A percentile compares a stretch with the other conserved stretches of the same genome.
Evolutionary conservation across 1,140 invertebrate species (phyloP).

Genomic region (Druon quercuslanigerum): DNA sequence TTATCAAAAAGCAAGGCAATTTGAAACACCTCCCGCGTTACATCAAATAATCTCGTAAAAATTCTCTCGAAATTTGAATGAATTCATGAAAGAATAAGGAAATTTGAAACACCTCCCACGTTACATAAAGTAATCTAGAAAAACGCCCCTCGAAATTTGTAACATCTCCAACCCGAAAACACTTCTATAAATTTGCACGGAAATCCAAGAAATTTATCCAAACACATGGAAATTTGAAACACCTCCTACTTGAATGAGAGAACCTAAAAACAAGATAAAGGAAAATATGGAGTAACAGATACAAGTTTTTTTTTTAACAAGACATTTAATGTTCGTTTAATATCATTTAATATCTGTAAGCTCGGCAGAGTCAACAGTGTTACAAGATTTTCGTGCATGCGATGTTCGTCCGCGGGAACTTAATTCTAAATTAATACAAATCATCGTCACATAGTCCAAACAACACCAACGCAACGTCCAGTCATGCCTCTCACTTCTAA

Average conservation of each 20-base stretch:
- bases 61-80: too few species aligned
- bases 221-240: too few species aligned
- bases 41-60: too few species aligned
- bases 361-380: slow-evolving; percentile 72
- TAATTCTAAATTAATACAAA: slow-evolving; percentile 60
- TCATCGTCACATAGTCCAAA: slow-evolving; percentile 41
- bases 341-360: slow-evolving; percentile 70
- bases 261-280: neutral
- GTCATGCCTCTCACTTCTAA: slow-evolving; percentile 53
- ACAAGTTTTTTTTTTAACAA: slow-evolving; percentile 65
- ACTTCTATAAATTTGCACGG: too few species aligned
- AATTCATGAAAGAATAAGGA: too few species aligned
- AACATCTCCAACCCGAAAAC: too few species aligned
- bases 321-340: slow-evolving; percentile 70
- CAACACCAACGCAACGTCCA: slow-evolving; percentile 43
- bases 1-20: too few species aligned
- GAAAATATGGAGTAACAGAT: neutral
- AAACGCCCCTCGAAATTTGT: too few species aligned
- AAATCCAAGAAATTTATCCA: too few species aligned
- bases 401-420: slow-evolving; percentile 60
- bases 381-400: slow-evolving; percentile 63
- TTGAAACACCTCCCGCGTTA: too few species aligned
- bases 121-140: too few species aligned
- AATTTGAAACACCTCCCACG: too few species aligned
- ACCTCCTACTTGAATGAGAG: neutral